phyloP scores from a whole-genome alignment of 2,113 vertebrate species.

The Chloroceryle aenea region DNA sequence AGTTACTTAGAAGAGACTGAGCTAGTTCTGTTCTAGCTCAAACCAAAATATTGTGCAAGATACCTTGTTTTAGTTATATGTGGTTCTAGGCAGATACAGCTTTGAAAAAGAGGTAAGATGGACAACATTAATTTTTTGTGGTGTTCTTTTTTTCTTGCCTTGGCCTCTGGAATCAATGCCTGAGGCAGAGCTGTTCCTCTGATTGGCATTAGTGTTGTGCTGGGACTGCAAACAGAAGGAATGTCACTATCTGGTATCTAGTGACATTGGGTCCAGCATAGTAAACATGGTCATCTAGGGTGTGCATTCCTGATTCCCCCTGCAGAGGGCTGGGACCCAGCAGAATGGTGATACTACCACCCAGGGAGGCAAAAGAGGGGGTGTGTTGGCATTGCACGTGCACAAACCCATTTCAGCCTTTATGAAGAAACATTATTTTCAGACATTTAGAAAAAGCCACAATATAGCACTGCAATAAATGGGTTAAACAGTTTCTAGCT shows the following conservation, averaged over 20 bases:
- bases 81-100: neutral
- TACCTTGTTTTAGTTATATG: neutral
- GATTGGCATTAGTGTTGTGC: neutral
- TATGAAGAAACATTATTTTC: neutral
- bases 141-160: neutral
- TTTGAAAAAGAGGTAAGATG: neutral
- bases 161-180: neutral
- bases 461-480: neutral
- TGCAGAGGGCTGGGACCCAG: neutral
- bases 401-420: neutral
- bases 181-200: neutral
- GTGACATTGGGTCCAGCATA: neutral
- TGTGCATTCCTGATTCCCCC: neutral
- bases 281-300: neutral
- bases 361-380: neutral
- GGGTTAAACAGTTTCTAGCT: neutral
- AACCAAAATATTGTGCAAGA: neutral
- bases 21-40: neutral
- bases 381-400: accelerated
- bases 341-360: too few relatives aligned
- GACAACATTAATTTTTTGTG: neutral
- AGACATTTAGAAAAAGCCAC: neutral
- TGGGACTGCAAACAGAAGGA: neutral
- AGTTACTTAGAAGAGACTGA: neutral
- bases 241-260: neutral